Evolutionary conservation across 1,140 invertebrate species (phyloP).

Genomic region (Agrilus planipennis): DNA sequence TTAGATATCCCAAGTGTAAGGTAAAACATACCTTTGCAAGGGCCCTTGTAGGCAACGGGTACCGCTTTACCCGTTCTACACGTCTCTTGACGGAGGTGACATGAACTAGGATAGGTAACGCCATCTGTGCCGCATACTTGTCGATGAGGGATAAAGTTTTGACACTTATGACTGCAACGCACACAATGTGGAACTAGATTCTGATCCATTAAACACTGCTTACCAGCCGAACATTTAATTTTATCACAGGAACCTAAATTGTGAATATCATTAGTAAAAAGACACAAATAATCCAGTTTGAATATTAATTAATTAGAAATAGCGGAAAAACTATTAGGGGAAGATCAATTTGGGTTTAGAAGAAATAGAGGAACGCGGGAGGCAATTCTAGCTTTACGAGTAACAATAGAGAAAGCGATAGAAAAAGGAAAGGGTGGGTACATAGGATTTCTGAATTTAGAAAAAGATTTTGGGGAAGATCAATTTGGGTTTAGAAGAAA

Average conservation of each 20-base stretch:
- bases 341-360: too few relatives aligned
- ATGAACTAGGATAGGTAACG: conserved; percentile 73
- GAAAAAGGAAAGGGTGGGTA: too few relatives aligned
- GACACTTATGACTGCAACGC: conserved; percentile 58
- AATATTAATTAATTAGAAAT: too few relatives aligned
- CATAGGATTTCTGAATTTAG: too few relatives aligned
- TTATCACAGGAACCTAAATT: conserved; percentile 68
- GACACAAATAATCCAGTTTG: too few relatives aligned
- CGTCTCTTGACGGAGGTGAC: conserved; percentile 71
- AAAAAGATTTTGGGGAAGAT: too few relatives aligned
- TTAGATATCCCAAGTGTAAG: conserved; percentile 4
- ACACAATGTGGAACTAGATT: conserved; percentile 75
- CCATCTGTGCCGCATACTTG: conserved; percentile 80
- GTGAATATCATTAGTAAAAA: too few relatives aligned
- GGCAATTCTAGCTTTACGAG: too few relatives aligned
- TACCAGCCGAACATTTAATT: conserved; percentile 65
- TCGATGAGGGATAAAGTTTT: conserved; percentile 36
- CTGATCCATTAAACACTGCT: conserved; percentile 76
- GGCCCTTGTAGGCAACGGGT: conserved; percentile 74
- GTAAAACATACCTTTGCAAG: conserved; percentile 41
- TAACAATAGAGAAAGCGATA: too few relatives aligned
- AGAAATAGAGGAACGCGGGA: too few relatives aligned
- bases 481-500: too few relatives aligned
- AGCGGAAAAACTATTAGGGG: too few relatives aligned
- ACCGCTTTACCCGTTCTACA: conserved; percentile 71